phyloP scores from a whole-genome alignment of 23 tunicate species.

The Diplosoma virens region DNA sequence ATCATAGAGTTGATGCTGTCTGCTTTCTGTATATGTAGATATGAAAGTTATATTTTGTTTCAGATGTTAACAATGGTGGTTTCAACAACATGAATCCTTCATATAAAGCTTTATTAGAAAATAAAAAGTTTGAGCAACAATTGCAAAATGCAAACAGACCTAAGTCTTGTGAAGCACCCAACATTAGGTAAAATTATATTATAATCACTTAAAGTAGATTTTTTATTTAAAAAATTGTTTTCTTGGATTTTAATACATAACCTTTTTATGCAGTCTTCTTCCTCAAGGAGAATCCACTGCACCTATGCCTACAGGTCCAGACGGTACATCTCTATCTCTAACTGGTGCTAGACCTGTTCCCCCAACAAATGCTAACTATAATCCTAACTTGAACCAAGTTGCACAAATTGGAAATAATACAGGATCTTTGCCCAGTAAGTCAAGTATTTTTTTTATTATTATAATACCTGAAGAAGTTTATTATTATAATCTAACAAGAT shows the following conservation, averaged over 20 bases:
- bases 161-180: constrained; percentile 87
- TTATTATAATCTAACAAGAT: too few relatives aligned
- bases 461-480: background rate
- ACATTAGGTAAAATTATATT: constrained; percentile 1
- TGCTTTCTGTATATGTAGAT: background rate
- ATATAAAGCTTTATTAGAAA: constrained; percentile 57
- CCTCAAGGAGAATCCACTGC: constrained; percentile 20
- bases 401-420: constrained; percentile 84
- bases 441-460: background rate
- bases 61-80: constrained; percentile 35
- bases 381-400: constrained; percentile 54
- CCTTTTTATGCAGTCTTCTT: too few relatives aligned
- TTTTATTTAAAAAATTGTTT: too few relatives aligned
- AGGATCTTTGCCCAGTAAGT: constrained; percentile 85
- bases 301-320: constrained; percentile 5
- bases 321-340: constrained; percentile 20
- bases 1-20: too few relatives aligned
- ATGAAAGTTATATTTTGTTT: background rate
- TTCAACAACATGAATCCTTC: constrained; percentile 34
- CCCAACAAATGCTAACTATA: background rate
- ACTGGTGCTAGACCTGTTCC: constrained; percentile 1
- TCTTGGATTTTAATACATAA: too few relatives aligned
- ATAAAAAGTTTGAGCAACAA: constrained; percentile 55
- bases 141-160: constrained; percentile 58
- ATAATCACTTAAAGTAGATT: too few relatives aligned